These are phyloP conservation scores for Zosterops japonicus DNA, from an alignment of 2,113 vertebrate genomes.

Conservation along the genomic window DNA sequence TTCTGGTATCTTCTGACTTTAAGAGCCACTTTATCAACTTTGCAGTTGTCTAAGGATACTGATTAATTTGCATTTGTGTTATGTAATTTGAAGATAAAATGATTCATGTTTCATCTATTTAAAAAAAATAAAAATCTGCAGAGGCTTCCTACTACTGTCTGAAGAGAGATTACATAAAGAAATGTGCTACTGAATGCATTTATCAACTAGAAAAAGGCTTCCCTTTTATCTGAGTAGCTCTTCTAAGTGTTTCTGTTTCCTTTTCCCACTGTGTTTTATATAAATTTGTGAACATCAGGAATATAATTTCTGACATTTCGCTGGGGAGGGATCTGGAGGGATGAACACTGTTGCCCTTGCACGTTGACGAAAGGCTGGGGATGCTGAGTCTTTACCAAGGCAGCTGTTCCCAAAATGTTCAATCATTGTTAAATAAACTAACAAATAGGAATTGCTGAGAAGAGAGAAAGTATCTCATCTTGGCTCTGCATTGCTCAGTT, in stretches of 20 bases:
- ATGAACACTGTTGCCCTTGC: not conserved
- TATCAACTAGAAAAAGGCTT: not conserved
- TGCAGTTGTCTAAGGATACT: not conserved
- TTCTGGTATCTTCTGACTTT: not conserved
- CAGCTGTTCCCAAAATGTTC: not conserved
- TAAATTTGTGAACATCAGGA: not conserved
- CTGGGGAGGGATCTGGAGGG: not conserved
- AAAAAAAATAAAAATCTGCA: not conserved
- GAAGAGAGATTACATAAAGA: not conserved
- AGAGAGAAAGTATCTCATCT: not conserved
- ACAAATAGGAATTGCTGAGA: not conserved
- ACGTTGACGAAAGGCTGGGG: not conserved
- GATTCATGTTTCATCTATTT: not conserved
- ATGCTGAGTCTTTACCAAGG: not conserved
- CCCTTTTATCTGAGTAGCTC: not conserved
- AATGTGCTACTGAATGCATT: not conserved
- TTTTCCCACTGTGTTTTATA: not conserved
- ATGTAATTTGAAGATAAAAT: constrained; percentile 14
- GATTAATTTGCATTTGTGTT: not conserved
- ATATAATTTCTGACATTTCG: not conserved
- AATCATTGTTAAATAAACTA: not conserved
- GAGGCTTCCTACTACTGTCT: not conserved
- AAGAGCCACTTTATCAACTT: not conserved
- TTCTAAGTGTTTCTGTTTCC: not conserved
- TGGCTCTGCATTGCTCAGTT: not conserved